Conservation (phyloP, 2,888 invertebrate species). For the Holacanthella duospinosa region DNA sequence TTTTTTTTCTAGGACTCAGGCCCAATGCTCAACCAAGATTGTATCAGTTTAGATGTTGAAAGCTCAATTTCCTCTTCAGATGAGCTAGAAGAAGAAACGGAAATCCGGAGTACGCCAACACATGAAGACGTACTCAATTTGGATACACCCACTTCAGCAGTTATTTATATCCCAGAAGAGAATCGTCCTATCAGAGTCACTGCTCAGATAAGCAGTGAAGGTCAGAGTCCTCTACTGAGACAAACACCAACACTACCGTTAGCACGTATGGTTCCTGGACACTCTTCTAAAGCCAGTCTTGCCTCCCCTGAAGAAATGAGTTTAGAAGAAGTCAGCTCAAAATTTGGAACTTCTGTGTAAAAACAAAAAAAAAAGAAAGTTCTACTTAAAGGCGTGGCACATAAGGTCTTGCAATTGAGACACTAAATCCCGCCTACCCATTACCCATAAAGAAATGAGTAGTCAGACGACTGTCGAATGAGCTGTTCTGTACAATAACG, state of each 20-base stretch:
- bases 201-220: not conserved
- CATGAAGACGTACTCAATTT: not conserved
- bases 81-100: constrained; percentile 22
- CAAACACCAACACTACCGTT: not conserved
- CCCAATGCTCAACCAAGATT: constrained; percentile 34
- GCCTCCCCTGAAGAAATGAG: constrained; percentile 35
- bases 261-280: constrained; percentile 11
- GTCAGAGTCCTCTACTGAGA: not conserved
- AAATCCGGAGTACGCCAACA: not conserved
- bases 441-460: too few relatives aligned
- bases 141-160: not conserved
- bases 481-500: too few relatives aligned
- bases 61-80: constrained; percentile 24
- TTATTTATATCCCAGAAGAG: not conserved
- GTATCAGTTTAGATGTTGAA: constrained; percentile 32
- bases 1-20: constrained; percentile 26
- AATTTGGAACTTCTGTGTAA: constrained; percentile 34
- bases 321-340: constrained; percentile 33
- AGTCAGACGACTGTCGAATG: too few relatives aligned
- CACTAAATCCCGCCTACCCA: too few relatives aligned
- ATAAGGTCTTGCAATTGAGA: too few relatives aligned
- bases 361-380: too few relatives aligned
- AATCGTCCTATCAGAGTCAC: not conserved
- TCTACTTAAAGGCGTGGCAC: too few relatives aligned
- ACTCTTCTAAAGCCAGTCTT: constrained; percentile 35